Base-by-base conservation (phyloP, 2,888 invertebrate genomes). In the Erpobdella octoculata region DNA sequence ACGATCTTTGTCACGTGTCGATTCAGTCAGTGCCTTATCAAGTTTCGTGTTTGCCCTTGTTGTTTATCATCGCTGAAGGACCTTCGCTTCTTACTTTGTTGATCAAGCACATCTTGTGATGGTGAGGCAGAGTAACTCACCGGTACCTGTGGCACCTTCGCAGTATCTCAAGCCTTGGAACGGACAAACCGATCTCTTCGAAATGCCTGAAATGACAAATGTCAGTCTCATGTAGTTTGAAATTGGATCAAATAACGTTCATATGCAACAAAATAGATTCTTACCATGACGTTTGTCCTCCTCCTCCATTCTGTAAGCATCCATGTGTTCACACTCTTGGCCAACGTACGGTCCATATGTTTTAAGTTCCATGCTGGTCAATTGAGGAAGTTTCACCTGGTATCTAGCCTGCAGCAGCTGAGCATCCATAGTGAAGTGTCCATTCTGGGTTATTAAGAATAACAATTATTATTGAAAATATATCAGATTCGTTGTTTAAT, bases 401-500 rank as follows among this genome's bases (percentile, higher is more conserved):
- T 53, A 53, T 8, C 28, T 53, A 12, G 53, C 53, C 53, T 53
- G 53, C 5, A 53, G 53, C 8, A 53, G 53, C 53, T 53, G 53
- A 53, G 53, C 53, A 53, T 53, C 53, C 53, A 53, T 53, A 28
- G 28, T 28, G 8, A 53, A 53, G 53, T 53, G 53, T 53, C 53
- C 53, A n/a, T 53, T 28, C 53, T 48, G n/a, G n/a, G n/a, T n/a
- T n/a, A n/a, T n/a, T n/a, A n/a, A n/a, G n/a, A n/a, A n/a, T n/a
- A n/a, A n/a, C n/a, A n/a, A n/a, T n/a, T n/a, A n/a, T n/a, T n/a
- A n/a, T n/a, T n/a, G n/a, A n/a, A n/a, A n/a, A n/a, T n/a, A n/a
- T n/a, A n/a, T n/a, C n/a, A n/a, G n/a, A n/a, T n/a, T n/a, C n/a
- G n/a, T n/a, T n/a, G n/a, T n/a, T n/a, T n/a, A n/a, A n/a, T n/a